A percentile compares a stretch with the other conserved stretches of the same genome.
phyloP scores from a whole-genome alignment of 1,140 invertebrate genomes.

The Ericerus pela region DNA sequence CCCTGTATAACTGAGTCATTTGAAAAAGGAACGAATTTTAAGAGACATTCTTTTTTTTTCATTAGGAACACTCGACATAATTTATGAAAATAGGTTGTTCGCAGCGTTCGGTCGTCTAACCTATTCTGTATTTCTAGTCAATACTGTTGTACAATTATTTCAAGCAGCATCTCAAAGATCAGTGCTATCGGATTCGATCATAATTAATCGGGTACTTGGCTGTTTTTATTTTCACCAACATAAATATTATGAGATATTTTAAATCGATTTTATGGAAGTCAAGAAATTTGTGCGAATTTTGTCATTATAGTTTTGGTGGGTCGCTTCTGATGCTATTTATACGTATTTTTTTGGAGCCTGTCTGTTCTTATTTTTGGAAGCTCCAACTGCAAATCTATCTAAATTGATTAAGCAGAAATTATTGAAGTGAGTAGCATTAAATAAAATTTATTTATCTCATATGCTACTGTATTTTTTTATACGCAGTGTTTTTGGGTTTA shows the following conservation, averaged over 20 bases:
- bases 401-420: neutral
- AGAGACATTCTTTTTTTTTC: too few species aligned
- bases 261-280: too few species aligned
- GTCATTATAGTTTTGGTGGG: neutral
- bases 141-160: constrained; percentile 11
- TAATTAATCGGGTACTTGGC: neutral
- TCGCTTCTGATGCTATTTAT: neutral
- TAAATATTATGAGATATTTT: too few species aligned
- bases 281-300: too few species aligned
- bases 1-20: too few species aligned
- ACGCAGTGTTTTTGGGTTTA: too few species aligned
- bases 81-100: neutral
- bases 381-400: neutral
- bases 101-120: constrained; percentile 20
- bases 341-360: neutral
- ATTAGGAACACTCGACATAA: neutral
- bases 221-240: too few species aligned
- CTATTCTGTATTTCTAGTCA: constrained; percentile 21
- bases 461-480: too few species aligned
- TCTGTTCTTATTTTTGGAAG: neutral
- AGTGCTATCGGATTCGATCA: neutral
- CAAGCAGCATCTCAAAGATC: neutral
- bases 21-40: too few species aligned
- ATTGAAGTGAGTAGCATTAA: constrained; percentile 4
- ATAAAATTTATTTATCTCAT: too few species aligned